Evolutionary conservation across 2,797 vertebrate genomes (phyloP), one percentile per base, ranked within the genome.

Genomic region (Trichosurus vulpecula): DNA sequence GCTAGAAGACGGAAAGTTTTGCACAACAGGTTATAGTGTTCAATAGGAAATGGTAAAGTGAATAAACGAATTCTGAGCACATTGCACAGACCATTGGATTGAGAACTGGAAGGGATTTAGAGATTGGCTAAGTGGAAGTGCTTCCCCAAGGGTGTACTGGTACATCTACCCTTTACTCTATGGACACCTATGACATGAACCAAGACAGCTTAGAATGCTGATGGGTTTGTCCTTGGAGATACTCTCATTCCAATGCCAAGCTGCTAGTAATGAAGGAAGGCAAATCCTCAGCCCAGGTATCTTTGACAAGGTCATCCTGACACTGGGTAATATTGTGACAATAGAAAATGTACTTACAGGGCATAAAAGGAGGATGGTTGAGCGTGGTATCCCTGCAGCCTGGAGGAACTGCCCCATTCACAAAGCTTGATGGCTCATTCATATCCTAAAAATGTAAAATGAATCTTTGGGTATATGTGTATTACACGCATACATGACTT

Each of bases 341-440:
- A 6, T 0, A 6, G 14, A 58, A 31, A 52, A 27, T 87, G 19
- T 95, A 94, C 99, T 99, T 99, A 99, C 99, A 0, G 96, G 99
- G 99, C 99, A 99, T 99, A 89, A 99, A 99, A 0, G 99, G 99
- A 52, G 99, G 99, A 0, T 0, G 53, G 91, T 98, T 98, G 91
- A 98, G 95, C 22, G 41, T 61, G 6, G 29, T 0, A 12, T 98
- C 10, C 30, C 10, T 92, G 92, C 98, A 99, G 87, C 98, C 98
- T 25, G 92, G 98, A 90, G 94, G 98, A 52, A 99, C 99, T 16
- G 99, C 99, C 94, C 99, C 99, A 35, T 99, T 98, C 91, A 99
- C 99, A 98, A 99, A 99, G 98, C 98, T 99, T 10, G 99, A 96
- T 0, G 99, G 99, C 92, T 99, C 99, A 94, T 99, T 99, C 99